Evolutionary conservation across 2,888 invertebrate species (phyloP), one percentile per base, ranked within the genome.

Genomic region (Scaptodrosophila latifasciaeformis): DNA sequence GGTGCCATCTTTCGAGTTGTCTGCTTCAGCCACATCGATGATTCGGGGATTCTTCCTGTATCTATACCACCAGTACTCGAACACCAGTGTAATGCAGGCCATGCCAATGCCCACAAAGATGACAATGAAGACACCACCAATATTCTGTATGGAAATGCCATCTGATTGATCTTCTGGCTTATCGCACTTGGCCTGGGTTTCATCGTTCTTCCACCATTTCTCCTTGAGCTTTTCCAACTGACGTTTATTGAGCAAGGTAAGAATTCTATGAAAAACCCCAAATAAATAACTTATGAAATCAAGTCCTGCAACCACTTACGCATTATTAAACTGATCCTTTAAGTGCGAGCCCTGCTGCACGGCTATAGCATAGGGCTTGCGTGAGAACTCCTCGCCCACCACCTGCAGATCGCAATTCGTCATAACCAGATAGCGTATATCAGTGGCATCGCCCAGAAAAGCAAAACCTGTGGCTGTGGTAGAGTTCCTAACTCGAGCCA

Each of bases 111-210:
- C 97, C 70, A 97, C 96, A 81, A 97, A 95, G 62, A 99, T 97
- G 0, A 99, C 97, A 49, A 99, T 96, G 84, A 99, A 99, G 0
- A 99, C 98, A 0, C 98, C 98, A 42, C 97, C 98, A 67, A 99
- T 99, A 85, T 99, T 99, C 82, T 96, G 93, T 58, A 99, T 97
- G 57, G 96, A 97, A 82, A 99, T 99, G 44, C 99, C 99, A 82
- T 97, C 98, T 2, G 95, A 95, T 82, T 97, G 96, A 82, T 96
- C 95, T 81, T 96, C 95, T 49, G 94, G 92, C 68, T 94, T 93
- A 70, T 95, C 94, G 76, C 96, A 96, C 59, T 90, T 90, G 72
- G 90, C 90, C 29, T 90, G 91, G 5, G 91, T 90, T 0, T 92
- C 92, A 79, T 96, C 96, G 62, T 92, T 92, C 72, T 91, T 93